Evolutionary conservation across 2,888 invertebrate species (phyloP).

Genomic region (Athetis lepigone): DNA sequence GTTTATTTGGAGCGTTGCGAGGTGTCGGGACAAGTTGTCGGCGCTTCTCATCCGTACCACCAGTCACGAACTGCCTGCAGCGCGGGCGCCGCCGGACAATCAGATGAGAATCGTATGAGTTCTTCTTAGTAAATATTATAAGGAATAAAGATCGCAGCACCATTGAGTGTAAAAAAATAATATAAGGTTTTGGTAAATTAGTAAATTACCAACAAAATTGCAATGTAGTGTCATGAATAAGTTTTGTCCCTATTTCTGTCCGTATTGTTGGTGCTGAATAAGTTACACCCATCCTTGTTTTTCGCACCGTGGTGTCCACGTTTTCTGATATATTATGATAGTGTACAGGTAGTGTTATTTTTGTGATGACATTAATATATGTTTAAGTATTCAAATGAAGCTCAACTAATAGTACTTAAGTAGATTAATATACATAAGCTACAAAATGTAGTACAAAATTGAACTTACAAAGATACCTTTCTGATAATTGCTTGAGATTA

Average conservation of each 20-base stretch:
- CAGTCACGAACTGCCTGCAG: conserved; percentile 74
- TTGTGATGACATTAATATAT: conserved; percentile 7
- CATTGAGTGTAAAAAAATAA: conserved; percentile 8
- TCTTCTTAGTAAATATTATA: conserved; percentile 6
- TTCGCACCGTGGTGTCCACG: conserved; percentile 10
- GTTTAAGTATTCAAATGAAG: conserved; percentile 18
- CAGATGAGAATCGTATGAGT: conserved; percentile 64
- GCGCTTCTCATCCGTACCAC: conserved; percentile 71
- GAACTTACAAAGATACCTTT: conserved; percentile 4
- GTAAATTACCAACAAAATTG: not conserved
- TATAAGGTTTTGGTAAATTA: too few species aligned
- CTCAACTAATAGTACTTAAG: conserved; percentile 37
- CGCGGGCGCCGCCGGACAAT: conserved; percentile 72
- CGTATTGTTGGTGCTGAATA: not conserved
- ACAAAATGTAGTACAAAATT: conserved; percentile 41
- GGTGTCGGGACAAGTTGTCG: conserved; percentile 77
- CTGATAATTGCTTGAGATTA: conserved; percentile 16
- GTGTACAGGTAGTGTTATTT: conserved; percentile 22
- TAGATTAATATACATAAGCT: conserved; percentile 22
- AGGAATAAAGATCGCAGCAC: conserved; percentile 21
- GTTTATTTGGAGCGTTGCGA: conserved; percentile 72
- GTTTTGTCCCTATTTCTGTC: not conserved
- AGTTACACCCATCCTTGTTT: conserved; percentile 6
- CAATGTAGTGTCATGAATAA: not conserved
- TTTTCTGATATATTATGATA: conserved; percentile 22